A percentile compares a stretch with the other conserved stretches of the same genome.
Conservation (phyloP, 2,888 invertebrate genomes). For the Dolichopus griseipennis region DNA sequence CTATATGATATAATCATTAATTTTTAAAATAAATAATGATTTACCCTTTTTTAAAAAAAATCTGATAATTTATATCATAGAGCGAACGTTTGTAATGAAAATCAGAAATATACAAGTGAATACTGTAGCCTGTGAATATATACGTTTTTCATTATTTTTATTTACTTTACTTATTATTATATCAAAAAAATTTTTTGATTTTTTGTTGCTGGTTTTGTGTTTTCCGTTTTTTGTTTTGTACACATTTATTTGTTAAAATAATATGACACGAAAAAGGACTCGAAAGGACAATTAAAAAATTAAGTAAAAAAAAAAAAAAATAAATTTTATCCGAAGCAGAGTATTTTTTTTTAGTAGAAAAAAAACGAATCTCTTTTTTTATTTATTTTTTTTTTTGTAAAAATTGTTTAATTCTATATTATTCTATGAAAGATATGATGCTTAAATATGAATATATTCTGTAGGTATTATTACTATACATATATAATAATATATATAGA, state of each 20-base stretch:
- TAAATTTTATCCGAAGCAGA: background rate
- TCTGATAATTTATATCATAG: too few species aligned
- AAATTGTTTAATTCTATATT: too few species aligned
- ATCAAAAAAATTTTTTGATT: background rate
- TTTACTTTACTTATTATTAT: background rate
- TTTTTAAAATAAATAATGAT: background rate
- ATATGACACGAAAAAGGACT: constrained; percentile 6
- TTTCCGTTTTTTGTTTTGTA: background rate
- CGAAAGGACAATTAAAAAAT: background rate
- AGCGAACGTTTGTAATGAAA: too few species aligned
- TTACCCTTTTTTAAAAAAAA: background rate
- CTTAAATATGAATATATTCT: too few species aligned
- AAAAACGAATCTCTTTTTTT: background rate
- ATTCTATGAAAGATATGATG: too few species aligned
- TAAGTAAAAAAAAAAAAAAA: background rate
- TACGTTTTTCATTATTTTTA: background rate
- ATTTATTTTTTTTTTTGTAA: too few species aligned
- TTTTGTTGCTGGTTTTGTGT: background rate
- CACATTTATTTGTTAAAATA: constrained; percentile 1
- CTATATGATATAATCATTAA: too few species aligned
- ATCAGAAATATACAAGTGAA: too few species aligned
- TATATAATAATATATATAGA: too few species aligned
- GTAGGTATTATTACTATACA: too few species aligned
- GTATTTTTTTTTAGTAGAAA: background rate
- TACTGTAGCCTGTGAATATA: too few species aligned